Conservation (phyloP, 2,888 invertebrate genomes). For the Ectropis crepuscularia region DNA sequence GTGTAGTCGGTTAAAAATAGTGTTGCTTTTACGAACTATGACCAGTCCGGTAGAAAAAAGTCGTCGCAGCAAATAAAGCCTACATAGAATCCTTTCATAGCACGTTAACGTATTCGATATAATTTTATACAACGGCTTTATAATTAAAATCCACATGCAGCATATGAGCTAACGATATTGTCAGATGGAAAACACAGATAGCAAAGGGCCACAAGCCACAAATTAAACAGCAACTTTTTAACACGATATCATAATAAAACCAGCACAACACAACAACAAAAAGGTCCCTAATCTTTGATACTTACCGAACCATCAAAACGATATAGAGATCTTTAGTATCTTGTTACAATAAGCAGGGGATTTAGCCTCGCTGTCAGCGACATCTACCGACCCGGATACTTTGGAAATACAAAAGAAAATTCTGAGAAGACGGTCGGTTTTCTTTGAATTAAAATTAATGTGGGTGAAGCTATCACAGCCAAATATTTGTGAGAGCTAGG, state of each 20-base stretch:
- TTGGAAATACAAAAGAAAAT: constrained; percentile 35
- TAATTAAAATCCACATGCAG: too few relatives aligned
- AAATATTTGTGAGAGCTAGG: constrained; percentile 20
- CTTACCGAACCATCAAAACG: constrained; percentile 53
- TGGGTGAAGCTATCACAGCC: constrained; percentile 16
- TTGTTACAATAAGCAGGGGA: constrained; percentile 56
- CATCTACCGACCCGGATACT: constrained; percentile 45
- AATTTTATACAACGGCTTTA: too few relatives aligned
- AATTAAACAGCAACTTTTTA: neutral
- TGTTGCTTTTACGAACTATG: too few relatives aligned
- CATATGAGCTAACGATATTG: too few relatives aligned
- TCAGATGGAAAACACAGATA: too few relatives aligned
- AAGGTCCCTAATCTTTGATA: constrained; percentile 48
- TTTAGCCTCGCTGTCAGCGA: constrained; percentile 49
- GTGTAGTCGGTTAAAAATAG: too few relatives aligned
- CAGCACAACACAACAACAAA: constrained; percentile 33
- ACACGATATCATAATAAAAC: constrained; percentile 22
- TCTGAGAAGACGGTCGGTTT: constrained; percentile 21
- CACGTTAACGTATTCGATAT: too few relatives aligned
- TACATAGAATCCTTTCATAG: too few relatives aligned
- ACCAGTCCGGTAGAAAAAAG: too few relatives aligned
- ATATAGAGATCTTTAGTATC: constrained; percentile 53
- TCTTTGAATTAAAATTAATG: constrained; percentile 27
- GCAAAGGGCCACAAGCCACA: constrained; percentile 1
- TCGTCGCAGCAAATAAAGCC: too few relatives aligned